Base-by-base conservation (phyloP, 2,113 vertebrate species). In the Pelodiscus sinensis region DNA sequence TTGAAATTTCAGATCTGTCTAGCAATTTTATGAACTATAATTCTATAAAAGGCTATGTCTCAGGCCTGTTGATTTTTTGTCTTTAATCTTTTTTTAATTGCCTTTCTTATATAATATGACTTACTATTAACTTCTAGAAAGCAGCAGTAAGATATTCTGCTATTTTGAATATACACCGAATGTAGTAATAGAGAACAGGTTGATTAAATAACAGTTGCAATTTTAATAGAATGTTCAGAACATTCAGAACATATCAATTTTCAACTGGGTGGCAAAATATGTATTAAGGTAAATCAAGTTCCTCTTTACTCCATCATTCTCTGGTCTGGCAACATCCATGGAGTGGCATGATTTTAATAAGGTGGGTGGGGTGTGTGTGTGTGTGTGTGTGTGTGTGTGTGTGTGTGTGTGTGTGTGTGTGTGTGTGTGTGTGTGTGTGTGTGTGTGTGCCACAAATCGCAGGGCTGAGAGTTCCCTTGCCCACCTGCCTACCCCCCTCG, bases 101-200 rank as follows among this genome's bases (percentile, higher is more conserved):
- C 87, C 73, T 79, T 38, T 35, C 68, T 24, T 18, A 57, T 57
- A 85, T 92, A 0, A 68, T 92, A 54, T 1, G 0, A 2, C 19
- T 94, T 94, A 82, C 21, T 78, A 86, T 50, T 16, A 90, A 16
- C 85, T 16, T 57, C 90, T 87, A 73, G 38, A 88, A 94, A 87
- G 6, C 13, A 6, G 19, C 56, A 85, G 35, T 60, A 24, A 84
- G 90, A 60, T 88, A 35, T 14, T 85, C 4, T 62, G 60, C 9
- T 92, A 4, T 87, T 35, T 85, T 85, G 10, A 84, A 52, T 2
- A 0, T 80, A 57, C 13, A 54, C 2, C 1, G 75, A 57, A 22
- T 31, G 15, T 13, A 62, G 60, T 62, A 62, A 10, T 79, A 81
- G 12, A 81, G 15, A 10, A 68, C 68, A 25, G n/a, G n/a, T 85